Evolutionary conservation across 2,888 invertebrate species (phyloP).

Genomic region (Cotesia congregata): DNA sequence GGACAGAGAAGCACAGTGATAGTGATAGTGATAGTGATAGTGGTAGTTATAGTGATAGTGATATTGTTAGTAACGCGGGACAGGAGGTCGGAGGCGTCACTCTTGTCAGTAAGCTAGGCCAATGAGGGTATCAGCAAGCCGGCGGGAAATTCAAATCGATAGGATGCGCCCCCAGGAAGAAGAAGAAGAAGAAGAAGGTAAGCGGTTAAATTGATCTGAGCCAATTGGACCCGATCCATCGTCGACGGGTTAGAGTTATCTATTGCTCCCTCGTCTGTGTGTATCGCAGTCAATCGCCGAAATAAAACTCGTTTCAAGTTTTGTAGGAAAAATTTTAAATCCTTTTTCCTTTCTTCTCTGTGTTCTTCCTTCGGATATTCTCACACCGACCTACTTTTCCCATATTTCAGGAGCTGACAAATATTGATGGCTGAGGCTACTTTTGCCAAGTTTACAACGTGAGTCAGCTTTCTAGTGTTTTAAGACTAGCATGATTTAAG

Average conservation of each 20-base stretch:
- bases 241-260: conserved; percentile 36
- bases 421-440: not conserved
- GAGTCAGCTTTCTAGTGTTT: not conserved
- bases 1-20: no score
- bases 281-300: conserved; percentile 28
- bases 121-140: conserved; percentile 45
- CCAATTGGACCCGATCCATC: conserved; percentile 54
- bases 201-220: conserved; percentile 52
- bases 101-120: conserved; percentile 40
- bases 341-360: not conserved
- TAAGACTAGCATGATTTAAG: not conserved
- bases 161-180: conserved; percentile 23
- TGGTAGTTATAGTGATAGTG: no score
- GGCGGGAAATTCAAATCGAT: conserved; percentile 52
- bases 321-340: conserved; percentile 1
- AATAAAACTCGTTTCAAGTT: conserved; percentile 11
- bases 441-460: not conserved
- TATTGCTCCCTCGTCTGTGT: conserved; percentile 24
- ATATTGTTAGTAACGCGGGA: conserved; percentile 20
- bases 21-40: no score
- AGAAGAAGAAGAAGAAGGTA: conserved; percentile 30
- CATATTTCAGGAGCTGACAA: not conserved
- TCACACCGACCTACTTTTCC: not conserved
- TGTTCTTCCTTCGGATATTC: not conserved
- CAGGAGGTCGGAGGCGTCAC: conserved; percentile 19